Percentiles rank a stretch among this genome's conserved stretches.
Evolutionary conservation across 2,888 invertebrate genomes (phyloP).

Genomic region (Xestia ashworthii): DNA sequence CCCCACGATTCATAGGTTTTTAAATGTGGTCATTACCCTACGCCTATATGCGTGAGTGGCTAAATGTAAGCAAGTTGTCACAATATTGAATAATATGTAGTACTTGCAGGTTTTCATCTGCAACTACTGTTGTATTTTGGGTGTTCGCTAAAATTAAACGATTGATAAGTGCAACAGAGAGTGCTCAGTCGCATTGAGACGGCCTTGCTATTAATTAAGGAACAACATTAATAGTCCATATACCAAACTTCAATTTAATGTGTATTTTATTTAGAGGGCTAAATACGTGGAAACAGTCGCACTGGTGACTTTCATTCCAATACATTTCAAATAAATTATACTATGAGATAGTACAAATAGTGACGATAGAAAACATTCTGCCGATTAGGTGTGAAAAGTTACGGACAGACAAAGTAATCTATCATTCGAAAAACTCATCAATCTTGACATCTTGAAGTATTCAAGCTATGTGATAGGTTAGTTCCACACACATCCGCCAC

Average conservation of each 20-base stretch:
- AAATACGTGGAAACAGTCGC: not conserved
- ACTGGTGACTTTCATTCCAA: no score
- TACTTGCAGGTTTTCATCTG: not conserved
- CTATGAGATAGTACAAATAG: no score
- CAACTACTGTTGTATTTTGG: not conserved
- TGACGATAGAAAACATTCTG: not conserved
- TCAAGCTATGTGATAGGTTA: no score
- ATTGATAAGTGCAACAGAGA: not conserved
- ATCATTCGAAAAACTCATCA: no score
- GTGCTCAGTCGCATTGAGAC: constrained; percentile 1
- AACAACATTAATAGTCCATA: not conserved
- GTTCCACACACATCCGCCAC: no score
- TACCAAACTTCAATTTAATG: not conserved
- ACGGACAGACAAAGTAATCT: not conserved
- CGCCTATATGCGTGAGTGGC: constrained; percentile 9
- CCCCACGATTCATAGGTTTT: constrained; percentile 33
- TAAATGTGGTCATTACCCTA: constrained; percentile 28
- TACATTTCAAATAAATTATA: not conserved
- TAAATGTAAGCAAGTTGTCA: not conserved
- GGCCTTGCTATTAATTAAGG: constrained; percentile 14
- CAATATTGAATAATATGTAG: not conserved
- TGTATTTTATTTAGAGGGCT: not conserved
- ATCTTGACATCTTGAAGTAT: no score
- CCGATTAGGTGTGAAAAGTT: not conserved
- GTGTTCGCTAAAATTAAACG: not conserved